Base-by-base conservation (phyloP, 37 sponge, comb jelly and placozoan genomes). In the Halisarca cf. caerulea region DNA sequence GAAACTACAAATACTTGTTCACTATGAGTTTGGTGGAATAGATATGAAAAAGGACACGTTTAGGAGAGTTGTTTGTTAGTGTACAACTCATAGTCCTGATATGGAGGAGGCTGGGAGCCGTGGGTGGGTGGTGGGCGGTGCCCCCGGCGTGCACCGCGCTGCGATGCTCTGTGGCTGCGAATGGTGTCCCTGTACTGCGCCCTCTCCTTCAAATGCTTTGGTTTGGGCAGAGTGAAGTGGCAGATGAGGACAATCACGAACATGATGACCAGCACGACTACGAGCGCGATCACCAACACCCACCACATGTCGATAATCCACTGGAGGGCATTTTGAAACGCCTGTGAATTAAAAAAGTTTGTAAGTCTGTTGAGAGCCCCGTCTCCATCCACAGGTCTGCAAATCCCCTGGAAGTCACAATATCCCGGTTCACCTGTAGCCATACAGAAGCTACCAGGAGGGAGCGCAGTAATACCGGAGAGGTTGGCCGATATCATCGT, bases 331-430 rank as follows among this genome's bases (percentile, higher is more conserved):
- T 30, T 60, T 3, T 55, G 51, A 23, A 72, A n/a, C 2, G 36
- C 35, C 53, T 79, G 37, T 0, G 62, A 38, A 37, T 30, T 15
- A 36, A 78, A 69, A 35, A 87, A 62, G 15, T 64, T 66, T 3
- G 21, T 54, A 21, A 62, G 34, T 21, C 20, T 27, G 34, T 34
- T 43, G 44, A 86, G 62, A 0, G 86, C 80, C 0, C 89, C 89
- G 3, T 88, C 80, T 11, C 47, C 51, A 40, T 83, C 58, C 27
- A 79, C 68, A 11, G 44, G 79, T 27, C 80, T 74, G 42, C 91
- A 94, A 4, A 0, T 47, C 58, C 86, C 86, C 44, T 88, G 61
- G 82, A 94, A 88, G 54, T 94, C 94, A 69, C 94, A 94, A 78
- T 88, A 88, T 0, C 94, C 94, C 3, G 66, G 79, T 41, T 88